Conservation (phyloP, 2,888 invertebrate species). For the Drosophila monieri region DNA sequence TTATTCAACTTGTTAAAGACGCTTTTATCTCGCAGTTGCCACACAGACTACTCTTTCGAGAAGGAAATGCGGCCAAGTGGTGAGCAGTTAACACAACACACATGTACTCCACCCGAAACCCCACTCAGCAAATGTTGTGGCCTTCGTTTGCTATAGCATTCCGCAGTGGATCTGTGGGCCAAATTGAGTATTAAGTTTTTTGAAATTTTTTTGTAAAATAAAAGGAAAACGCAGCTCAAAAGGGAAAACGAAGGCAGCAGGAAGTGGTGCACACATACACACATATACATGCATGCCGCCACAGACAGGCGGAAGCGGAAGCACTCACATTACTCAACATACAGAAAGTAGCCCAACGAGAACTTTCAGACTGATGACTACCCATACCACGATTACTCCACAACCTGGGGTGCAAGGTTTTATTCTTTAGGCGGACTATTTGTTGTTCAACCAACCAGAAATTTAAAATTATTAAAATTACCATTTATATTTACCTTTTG, state of each 20-base stretch:
- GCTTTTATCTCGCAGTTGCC: constrained; percentile 58
- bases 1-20: constrained; percentile 33
- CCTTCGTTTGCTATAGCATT: constrained; percentile 41
- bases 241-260: constrained; percentile 36
- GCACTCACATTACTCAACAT: constrained; percentile 71
- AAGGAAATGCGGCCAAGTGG: constrained; percentile 53
- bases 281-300: constrained; percentile 3
- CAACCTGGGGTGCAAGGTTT: constrained; percentile 10
- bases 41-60: constrained; percentile 24
- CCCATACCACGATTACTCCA: background rate
- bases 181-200: constrained; percentile 77
- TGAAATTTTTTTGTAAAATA: constrained; percentile 48
- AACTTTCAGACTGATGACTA: constrained; percentile 37
- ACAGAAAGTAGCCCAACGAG: constrained; percentile 37
- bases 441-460: constrained; percentile 34
- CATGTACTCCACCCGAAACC: constrained; percentile 17
- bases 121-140: constrained; percentile 1
- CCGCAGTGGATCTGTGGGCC: constrained; percentile 40
- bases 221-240: constrained; percentile 15
- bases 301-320: constrained; percentile 65
- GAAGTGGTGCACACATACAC: constrained; percentile 55
- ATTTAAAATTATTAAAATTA: constrained; percentile 2
- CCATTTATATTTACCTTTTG: background rate
- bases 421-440: constrained; percentile 47
- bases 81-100: constrained; percentile 61